phyloP scores from a whole-genome alignment of 1,140 invertebrate genomes.

The Solenopsis fugax region DNA sequence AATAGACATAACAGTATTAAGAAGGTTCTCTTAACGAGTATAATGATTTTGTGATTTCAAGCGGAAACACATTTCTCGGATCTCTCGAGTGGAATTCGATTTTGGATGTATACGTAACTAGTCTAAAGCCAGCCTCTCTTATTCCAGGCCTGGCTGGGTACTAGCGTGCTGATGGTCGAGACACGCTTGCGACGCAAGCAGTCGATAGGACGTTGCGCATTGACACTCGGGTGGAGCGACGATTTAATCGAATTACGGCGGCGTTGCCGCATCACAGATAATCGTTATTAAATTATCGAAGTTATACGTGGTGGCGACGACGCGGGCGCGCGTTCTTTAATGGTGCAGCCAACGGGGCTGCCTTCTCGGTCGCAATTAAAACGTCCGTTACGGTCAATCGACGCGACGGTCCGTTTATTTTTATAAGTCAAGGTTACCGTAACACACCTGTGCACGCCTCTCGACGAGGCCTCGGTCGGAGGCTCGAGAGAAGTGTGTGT shows the following conservation, averaged over 20 bases:
- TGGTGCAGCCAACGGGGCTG: constrained; percentile 54
- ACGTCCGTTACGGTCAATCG: constrained; percentile 72
- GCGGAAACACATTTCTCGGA: neutral
- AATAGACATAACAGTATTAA: neutral
- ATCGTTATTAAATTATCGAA: constrained; percentile 65
- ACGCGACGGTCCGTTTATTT: constrained; percentile 72
- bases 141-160: constrained; percentile 18
- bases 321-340: constrained; percentile 58
- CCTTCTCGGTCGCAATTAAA: constrained; percentile 62
- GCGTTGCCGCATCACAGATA: constrained; percentile 64
- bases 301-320: constrained; percentile 56
- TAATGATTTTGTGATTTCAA: neutral
- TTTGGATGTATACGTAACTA: neutral
- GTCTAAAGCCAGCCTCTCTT: neutral
- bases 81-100: neutral
- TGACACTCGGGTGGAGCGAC: constrained; percentile 64
- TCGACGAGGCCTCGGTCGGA: constrained; percentile 33
- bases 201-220: constrained; percentile 65
- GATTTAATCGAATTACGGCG: constrained; percentile 63
- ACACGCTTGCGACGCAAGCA: constrained; percentile 60
- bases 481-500: constrained; percentile 40
- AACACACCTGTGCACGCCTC: constrained; percentile 67
- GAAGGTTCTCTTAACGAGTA: neutral
- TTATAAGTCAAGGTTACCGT: constrained; percentile 76
- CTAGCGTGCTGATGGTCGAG: constrained; percentile 44